Base-by-base conservation (phyloP, 2,113 vertebrate species). In the Lophius piscatorius region DNA sequence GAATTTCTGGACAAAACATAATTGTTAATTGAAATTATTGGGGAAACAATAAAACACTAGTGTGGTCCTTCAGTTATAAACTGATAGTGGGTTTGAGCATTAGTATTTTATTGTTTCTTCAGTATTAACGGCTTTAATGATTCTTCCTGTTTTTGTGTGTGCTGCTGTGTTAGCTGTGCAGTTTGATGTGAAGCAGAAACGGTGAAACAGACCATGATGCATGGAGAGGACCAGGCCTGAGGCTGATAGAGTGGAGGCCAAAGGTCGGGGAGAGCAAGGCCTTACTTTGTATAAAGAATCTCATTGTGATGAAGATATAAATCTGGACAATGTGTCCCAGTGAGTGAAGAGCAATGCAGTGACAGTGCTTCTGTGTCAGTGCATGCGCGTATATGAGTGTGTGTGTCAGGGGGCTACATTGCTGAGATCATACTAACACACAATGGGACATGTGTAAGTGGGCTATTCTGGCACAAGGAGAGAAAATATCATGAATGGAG, bases 371-470 rank as follows among this genome's bases (percentile, higher is more conserved):
- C 63, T 62, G 44, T 71, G 72, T 89, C 79, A 70, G 74, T 82
- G 71, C 87, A 77, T 78, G 76, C 55, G 40, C 57, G 50, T 24
- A 18, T 70, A 48, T 78, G 45, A 42, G 54, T 58, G 45, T 63
- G 57, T 62, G 70, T 34, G 65, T 75, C 47, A 63, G 79, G 62
- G 64, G 54, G 58, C 49, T 69, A 44, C 34, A 42, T 40, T 59
- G 84, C 81, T 91, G 87, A 90, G 89, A 90, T 90, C 90, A 92
- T 90, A 81, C 74, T 63, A 81, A 34, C 55, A 72, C 63, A 92
- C 89, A 91, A 92, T 84, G 83, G 73, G 64, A 33, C 26, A 18
- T 87, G 86, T 91, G 90, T 92, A 83, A 86, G 74, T 36, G 4
- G 40, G 63, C 57, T 45, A 78, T 68, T 83, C 76, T 85, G 82